Evolutionary conservation across 2,113 vertebrate genomes (phyloP).

Genomic region (Cryptomyrus ogoouensis): DNA sequence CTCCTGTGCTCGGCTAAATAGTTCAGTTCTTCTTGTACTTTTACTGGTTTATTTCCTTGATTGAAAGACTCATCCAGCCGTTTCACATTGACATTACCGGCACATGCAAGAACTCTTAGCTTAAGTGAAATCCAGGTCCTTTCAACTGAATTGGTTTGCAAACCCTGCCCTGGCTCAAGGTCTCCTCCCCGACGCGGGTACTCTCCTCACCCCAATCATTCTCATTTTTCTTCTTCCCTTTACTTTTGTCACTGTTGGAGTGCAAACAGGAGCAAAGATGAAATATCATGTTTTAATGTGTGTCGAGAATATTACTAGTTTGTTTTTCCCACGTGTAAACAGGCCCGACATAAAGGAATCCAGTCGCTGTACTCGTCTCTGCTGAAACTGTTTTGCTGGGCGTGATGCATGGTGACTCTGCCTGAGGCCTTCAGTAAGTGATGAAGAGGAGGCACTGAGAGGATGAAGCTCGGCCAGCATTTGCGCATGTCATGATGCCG

Average conservation of each 20-base stretch:
- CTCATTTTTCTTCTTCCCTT: background rate
- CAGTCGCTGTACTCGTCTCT: too few species aligned
- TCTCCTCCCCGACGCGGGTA: background rate
- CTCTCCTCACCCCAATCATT: background rate
- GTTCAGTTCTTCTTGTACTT: too few species aligned
- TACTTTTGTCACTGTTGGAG: too few species aligned
- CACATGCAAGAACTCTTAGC: background rate
- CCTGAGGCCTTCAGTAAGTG: background rate
- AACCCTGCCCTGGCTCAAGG: background rate
- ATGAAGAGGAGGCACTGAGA: background rate
- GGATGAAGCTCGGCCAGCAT: background rate
- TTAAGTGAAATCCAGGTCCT: background rate
- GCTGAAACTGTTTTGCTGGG: background rate
- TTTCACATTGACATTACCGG: background rate
- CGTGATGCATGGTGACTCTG: too few species aligned
- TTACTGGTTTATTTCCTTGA: too few species aligned
- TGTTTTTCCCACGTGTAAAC: background rate
- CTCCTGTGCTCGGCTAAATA: too few species aligned
- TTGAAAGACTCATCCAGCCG: background rate
- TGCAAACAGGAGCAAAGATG: too few species aligned
- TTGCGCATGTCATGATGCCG: background rate
- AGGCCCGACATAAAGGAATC: too few species aligned
- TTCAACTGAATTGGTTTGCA: background rate
- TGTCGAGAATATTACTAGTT: background rate
- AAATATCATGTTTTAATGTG: too few species aligned